Base-by-base conservation (phyloP, 2,888 invertebrate genomes). In the Nebria salina region DNA sequence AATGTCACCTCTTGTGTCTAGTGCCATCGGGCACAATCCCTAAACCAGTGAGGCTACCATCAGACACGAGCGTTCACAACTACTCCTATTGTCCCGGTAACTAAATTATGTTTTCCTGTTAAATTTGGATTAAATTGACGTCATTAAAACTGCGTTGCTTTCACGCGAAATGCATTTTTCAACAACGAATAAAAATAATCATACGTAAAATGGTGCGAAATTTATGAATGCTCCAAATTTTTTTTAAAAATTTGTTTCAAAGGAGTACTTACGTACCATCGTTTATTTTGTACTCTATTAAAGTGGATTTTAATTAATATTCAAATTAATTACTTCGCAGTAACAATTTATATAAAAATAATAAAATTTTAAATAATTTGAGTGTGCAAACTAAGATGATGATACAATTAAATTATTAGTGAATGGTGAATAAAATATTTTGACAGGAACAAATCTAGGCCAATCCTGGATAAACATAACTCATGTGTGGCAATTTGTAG, bases 61-160 rank as follows among this genome's bases (percentile, higher is more conserved):
- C 34, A 34, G 34, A 34, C 20, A 20, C 34, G 34, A 34, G 1
- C 34, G 34, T 34, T 0, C 72, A 70, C 15, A 25, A 41, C 13
- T 34, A 73, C 15, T 73, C 15, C 73, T 73, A 73, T 73, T 73
- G 73, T 73, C 26, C 73, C 73, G 41, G 42, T 73, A 73, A 73
- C 73, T 73, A 34, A 73, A 73, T 73, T 73, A 73, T 73, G 26
- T 73, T 73, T 73, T 73, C 73, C 73, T 73, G 73, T 73, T 73
- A 73, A 73, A 73, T 73, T 42, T 43, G 73, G 43, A 73, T 73
- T 73, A 42, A 73, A 73, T 73, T 73, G 73, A 41, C 42, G 42
- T 73, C 73, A 73, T 73, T 73, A 73, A 73, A 73, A 41, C 42
- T 20, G 73, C 73, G 41, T 73, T 34, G 13, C 34, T 15, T 73